These are phyloP conservation scores for Centropus bengalensis DNA, from an alignment of 2,113 vertebrate genomes.

Conservation along the genomic window DNA sequence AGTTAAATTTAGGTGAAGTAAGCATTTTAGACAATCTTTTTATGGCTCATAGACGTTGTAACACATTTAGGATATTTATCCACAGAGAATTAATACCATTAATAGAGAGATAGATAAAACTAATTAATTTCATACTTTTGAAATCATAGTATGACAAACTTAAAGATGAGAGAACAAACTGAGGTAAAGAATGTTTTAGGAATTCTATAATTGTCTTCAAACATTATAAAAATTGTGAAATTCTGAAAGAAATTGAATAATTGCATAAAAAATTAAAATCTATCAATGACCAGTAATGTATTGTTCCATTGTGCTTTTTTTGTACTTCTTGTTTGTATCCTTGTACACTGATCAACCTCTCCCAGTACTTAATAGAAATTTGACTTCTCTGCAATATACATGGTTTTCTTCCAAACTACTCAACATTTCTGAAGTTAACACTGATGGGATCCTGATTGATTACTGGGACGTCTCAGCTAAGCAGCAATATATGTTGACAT, in stretches of 20 bases:
- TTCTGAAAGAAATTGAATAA: neutral
- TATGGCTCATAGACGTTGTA: neutral
- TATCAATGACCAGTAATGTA: accelerated
- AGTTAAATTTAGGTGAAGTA: neutral
- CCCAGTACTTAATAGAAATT: neutral
- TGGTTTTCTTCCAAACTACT: neutral
- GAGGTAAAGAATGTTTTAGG: neutral
- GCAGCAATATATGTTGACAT: neutral
- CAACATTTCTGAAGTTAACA: neutral
- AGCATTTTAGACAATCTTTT: neutral
- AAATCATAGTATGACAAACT: neutral
- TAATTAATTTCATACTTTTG: neutral
- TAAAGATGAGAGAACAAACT: neutral
- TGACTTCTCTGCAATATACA: neutral
- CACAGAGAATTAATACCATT: neutral
- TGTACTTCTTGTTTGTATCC: neutral
- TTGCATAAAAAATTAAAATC: neutral
- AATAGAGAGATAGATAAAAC: neutral
- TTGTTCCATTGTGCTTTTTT: accelerated
- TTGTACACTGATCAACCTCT: neutral
- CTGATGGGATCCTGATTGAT: neutral
- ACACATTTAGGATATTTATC: neutral
- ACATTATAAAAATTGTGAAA: neutral
- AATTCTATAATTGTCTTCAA: neutral
- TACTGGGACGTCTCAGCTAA: neutral